Base-by-base conservation (phyloP, 1,140 invertebrate genomes). In the Drosophila kepulauana region DNA sequence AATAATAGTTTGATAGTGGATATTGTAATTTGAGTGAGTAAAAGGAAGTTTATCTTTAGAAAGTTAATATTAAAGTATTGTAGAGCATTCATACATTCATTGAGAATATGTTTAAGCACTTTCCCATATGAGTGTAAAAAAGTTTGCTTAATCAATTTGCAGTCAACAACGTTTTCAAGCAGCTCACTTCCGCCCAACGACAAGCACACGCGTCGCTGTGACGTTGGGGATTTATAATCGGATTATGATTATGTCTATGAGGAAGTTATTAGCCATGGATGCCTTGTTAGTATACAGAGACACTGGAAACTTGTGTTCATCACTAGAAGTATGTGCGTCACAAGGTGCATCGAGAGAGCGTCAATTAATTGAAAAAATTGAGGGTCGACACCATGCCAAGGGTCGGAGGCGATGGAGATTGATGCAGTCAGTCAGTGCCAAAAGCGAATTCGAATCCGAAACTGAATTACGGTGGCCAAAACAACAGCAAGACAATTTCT, bases 221-320 rank as follows among this genome's bases (percentile, higher is more conserved):
- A 52, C 51, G 64, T 54, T 49, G 38, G 48, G 51, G 62, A 61
- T 16, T 45, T 48, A 67, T 87, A 88, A 88, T 82, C 85, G 69
- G 84, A 88, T 88, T 88, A 88, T 75, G 80, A 89, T 89, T 84
- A 88, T 75, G 67, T 75, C 64, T 76, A 68, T 79, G 52, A 35
- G 75, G 51, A 51, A 75, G 65, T 54, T 72, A 78, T 75, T 69
- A 78, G 51, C 56, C n/a, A 43, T 46, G 63, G 74, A 46, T 48
- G 35, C n/a, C 41, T 15, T 33, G 59, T 15, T 38, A 25, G 20
- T 25, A 25, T 46, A 46, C 35, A 25, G 8, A 15, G 28, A 28
- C 48, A 43, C 43, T 63, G 15, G 8, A 33, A 38, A 8, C 28
- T 45, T 20, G 7, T 51, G 38, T 57, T 28, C 20, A 25, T 25